Base-by-base conservation (phyloP, 1,140 invertebrate genomes). In the Muscidifurax raptorellus region DNA sequence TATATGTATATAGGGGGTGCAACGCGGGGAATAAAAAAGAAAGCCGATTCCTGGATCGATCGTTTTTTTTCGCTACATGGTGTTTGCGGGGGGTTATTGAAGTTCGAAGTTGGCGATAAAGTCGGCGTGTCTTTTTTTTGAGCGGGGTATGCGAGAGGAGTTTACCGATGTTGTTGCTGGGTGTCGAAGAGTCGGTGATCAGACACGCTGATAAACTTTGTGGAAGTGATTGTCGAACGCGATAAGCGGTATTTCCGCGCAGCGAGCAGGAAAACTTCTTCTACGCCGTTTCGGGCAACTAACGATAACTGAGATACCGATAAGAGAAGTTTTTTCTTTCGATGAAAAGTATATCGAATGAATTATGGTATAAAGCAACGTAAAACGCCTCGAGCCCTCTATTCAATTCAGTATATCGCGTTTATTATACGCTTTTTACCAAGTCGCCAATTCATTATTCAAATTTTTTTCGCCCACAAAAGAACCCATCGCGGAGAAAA, bases 371-470 rank as follows among this genome's bases (percentile, higher is more conserved):
- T 67, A 67, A 64, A 64, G 18, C 59, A 12, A 13, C n/a, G 12
- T 9, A 67, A 67, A 27, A 67, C 7, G 15, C 28, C 28, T 30
- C 69, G 13, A 36, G 10, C 28, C 18, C 27, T 72, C 28, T 15
- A 13, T 36, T 27, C 66, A 25, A 5, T 28, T 72, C 30, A 30
- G 13, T 25, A 15, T 5, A 32, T n/a, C n/a, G n/a, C n/a, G 13
- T 47, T 9, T 47, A 10, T 1, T 15, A 71, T 32, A 9, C 36
- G 36, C 36, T 9, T 40, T 40, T 40, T 40, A 9, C 36, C 7
- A 40, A 40, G 36, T 40, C 36, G 7, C 9, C 36, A 9, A 72
- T 72, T 72, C 69, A 32, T 72, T 72, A 72, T 72, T 72, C 69
- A 72, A 72, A 30, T 72, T 72, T 72, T 72, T 72, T 72, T 2